Conservation (phyloP, 2,797 vertebrate species). For the Numenius phaeopus region DNA sequence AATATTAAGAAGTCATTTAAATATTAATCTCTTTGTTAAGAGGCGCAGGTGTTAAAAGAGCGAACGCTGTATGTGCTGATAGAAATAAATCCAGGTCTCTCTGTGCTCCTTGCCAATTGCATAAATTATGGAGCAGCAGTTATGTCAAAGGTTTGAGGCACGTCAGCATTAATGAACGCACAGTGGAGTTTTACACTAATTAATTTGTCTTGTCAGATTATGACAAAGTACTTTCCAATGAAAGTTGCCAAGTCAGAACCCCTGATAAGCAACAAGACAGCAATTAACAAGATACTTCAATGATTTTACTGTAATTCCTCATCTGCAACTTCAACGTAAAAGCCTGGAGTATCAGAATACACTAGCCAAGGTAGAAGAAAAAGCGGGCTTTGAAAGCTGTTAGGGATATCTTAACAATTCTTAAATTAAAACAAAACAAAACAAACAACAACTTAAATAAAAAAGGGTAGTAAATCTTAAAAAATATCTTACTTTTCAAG, state of each 20-base stretch:
- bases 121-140: not conserved
- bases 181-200: not conserved
- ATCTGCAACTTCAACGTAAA: not conserved
- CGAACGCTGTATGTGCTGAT: not conserved
- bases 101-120: not conserved
- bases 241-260: not conserved
- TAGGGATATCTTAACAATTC: not conserved
- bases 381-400: not conserved
- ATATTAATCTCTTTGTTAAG: not conserved
- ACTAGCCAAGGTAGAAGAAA: not conserved
- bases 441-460: not conserved
- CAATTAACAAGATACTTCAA: constrained; percentile 19
- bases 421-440: not conserved
- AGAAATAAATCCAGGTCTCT: not conserved
- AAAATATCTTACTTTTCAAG: not conserved
- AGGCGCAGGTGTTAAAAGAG: not conserved
- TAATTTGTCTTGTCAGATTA: constrained; percentile 39
- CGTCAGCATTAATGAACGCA: not conserved
- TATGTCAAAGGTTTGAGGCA: not conserved
- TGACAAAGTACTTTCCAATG: constrained; percentile 13
- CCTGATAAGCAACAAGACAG: not conserved
- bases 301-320: constrained; percentile 8
- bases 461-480: not conserved
- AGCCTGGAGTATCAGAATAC: not conserved
- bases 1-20: not conserved